These are phyloP conservation scores for Drymonia ruficornis DNA, from an alignment of 2,888 invertebrate genomes.

Conservation along the genomic window DNA sequence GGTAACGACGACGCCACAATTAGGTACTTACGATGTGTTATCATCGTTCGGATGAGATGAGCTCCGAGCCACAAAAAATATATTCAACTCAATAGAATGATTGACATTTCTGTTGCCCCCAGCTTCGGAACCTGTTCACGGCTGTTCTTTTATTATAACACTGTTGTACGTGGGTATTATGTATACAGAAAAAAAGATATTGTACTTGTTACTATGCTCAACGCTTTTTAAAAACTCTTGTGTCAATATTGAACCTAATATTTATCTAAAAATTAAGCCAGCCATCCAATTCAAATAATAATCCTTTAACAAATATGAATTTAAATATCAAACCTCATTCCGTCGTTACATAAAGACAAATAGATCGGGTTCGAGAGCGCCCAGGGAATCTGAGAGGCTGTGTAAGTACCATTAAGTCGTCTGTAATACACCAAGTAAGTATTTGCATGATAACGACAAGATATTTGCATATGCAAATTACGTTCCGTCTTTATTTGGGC, in stretches of 20 bases:
- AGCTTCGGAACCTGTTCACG: constrained; percentile 47
- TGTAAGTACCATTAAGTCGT: constrained; percentile 76
- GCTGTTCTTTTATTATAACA: constrained; percentile 33
- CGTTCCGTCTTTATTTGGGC: constrained; percentile 78
- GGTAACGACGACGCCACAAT: constrained; percentile 55
- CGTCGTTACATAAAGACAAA: constrained; percentile 54
- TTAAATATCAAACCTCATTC: constrained; percentile 49
- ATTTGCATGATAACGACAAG: constrained; percentile 79
- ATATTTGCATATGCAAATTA: constrained; percentile 83
- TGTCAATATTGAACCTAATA: neutral
- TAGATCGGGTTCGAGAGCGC: constrained; percentile 47
- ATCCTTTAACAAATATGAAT: constrained; percentile 17
- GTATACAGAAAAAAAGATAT: neutral
- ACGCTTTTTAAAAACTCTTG: neutral
- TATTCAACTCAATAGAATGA: constrained; percentile 51
- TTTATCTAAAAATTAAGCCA: neutral
- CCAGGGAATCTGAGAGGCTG: constrained; percentile 61
- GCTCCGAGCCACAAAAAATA: constrained; percentile 43
- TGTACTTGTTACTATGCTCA: too few species aligned
- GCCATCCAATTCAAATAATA: neutral
- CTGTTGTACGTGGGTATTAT: constrained; percentile 5
- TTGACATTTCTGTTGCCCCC: constrained; percentile 54
- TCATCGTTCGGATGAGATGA: constrained; percentile 48
- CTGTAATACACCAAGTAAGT: constrained; percentile 77
- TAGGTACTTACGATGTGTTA: constrained; percentile 51